phyloP scores from a whole-genome alignment of 2,113 vertebrate species.

The Paedocypris sp. region DNA sequence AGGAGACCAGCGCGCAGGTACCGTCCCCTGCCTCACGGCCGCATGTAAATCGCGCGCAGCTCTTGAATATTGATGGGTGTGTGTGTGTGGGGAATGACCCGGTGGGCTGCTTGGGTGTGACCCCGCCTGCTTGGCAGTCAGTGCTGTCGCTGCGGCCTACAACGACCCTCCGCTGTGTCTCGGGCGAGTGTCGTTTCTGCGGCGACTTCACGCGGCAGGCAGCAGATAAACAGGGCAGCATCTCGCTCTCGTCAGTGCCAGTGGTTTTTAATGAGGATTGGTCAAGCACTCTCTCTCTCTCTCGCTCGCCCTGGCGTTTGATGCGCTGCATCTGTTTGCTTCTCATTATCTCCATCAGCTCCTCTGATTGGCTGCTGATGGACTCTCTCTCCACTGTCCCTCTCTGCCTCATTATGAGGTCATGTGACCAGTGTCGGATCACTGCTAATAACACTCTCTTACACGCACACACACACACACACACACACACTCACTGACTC shows the following conservation, averaged over 20 bases:
- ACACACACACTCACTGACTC: not conserved
- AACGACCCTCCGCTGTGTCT: too few relatives aligned
- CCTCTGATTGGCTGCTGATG: constrained; percentile 18
- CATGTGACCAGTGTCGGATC: too few relatives aligned
- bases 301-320: constrained; percentile 26
- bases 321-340: constrained; percentile 20
- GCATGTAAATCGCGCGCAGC: constrained; percentile 39
- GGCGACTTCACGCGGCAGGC: too few relatives aligned
- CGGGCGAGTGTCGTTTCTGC: too few relatives aligned
- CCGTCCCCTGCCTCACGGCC: not conserved
- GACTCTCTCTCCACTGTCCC: not conserved
- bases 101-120: constrained; percentile 8
- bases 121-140: too few relatives aligned
- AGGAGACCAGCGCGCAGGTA: constrained; percentile 82
- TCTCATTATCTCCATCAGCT: constrained; percentile 28
- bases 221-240: too few relatives aligned
- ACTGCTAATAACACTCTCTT: not conserved
- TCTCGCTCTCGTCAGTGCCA: constrained; percentile 2
- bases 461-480: constrained; percentile 51
- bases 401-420: not conserved
- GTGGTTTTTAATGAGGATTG: constrained; percentile 23
- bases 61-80: constrained; percentile 42
- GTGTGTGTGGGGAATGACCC: constrained; percentile 37
- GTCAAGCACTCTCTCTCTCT: constrained; percentile 16
- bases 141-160: too few relatives aligned